phyloP scores from a whole-genome alignment of 2,113 vertebrate genomes.

The Mesoclemmys tuberculata region DNA sequence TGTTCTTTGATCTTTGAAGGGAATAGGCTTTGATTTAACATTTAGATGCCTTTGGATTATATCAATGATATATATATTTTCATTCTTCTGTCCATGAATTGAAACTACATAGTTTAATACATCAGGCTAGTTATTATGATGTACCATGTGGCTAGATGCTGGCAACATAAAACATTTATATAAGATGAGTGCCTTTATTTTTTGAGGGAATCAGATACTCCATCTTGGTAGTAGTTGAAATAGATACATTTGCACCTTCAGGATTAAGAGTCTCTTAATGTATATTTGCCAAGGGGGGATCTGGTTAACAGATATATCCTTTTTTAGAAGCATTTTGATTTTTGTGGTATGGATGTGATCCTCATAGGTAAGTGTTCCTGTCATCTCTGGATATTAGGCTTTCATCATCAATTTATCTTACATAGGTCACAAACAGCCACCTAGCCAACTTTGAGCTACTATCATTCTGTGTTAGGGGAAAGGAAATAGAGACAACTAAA shows the following conservation, averaged over 20 bases:
- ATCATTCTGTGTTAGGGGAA: background rate
- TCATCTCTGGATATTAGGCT: background rate
- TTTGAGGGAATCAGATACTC: background rate
- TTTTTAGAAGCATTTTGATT: rapidly evolving
- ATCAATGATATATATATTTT: background rate
- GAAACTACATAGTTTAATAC: background rate
- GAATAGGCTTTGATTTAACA: background rate
- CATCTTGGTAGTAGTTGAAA: background rate
- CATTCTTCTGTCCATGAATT: background rate
- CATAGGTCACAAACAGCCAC: background rate
- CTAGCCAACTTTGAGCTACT: background rate
- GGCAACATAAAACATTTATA: background rate
- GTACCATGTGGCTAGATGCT: background rate
- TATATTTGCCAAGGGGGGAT: background rate
- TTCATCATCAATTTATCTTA: background rate
- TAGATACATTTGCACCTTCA: background rate
- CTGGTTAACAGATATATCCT: background rate
- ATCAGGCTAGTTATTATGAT: background rate
- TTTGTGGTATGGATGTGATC: background rate
- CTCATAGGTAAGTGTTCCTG: background rate
- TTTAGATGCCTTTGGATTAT: background rate
- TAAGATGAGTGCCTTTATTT: background rate
- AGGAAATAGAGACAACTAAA: background rate
- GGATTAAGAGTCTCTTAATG: background rate
- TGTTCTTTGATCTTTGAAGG: background rate